Conservation (phyloP, 2,797 vertebrate genomes). For the Oreortyx pictus region DNA sequence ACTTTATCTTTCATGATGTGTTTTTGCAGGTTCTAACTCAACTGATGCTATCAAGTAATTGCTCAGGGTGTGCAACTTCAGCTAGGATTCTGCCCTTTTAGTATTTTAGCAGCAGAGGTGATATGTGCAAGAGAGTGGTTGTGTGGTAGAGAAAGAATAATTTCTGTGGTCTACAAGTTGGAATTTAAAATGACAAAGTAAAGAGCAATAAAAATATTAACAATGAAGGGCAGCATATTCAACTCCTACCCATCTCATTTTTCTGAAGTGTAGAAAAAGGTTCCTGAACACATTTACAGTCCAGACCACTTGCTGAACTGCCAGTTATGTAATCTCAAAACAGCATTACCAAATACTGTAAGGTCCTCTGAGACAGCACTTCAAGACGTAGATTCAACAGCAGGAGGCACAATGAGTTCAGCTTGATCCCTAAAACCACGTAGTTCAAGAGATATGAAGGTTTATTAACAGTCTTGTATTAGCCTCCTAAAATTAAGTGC, state of each 20-base stretch:
- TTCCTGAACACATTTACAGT: neutral
- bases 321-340: neutral
- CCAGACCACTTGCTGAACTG: fast-evolving
- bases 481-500: neutral
- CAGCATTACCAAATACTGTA: neutral
- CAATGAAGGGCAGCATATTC: neutral
- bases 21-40: conserved; percentile 19
- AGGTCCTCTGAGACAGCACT: neutral
- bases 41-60: conserved; percentile 20
- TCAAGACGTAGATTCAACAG: neutral
- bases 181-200: conserved; percentile 16
- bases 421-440: neutral
- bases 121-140: neutral
- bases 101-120: neutral
- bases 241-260: neutral
- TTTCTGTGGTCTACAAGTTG: neutral
- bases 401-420: neutral
- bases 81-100: neutral
- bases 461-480: neutral
- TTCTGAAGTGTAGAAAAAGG: neutral
- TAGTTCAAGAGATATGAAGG: neutral
- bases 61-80: conserved; percentile 8
- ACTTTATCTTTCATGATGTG: conserved; percentile 6
- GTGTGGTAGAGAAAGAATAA: neutral
- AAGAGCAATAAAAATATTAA: conserved; percentile 3